Percentiles rank a stretch among this genome's conserved stretches.
Conservation (phyloP, 2,797 vertebrate species). For the Phoeniculus purpureus region DNA sequence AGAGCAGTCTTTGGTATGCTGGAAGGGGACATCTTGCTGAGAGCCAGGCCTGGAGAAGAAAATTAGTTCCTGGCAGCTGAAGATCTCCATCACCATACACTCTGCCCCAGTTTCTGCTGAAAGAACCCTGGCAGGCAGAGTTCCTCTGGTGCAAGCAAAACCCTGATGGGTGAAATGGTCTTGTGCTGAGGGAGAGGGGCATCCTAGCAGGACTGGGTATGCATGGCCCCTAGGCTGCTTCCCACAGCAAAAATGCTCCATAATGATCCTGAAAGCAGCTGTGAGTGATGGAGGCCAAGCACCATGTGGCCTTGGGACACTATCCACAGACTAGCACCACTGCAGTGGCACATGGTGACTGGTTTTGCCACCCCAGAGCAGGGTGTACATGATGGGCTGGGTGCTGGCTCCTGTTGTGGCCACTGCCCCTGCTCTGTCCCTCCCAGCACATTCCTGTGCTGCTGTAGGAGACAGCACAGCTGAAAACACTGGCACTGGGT, state of each 20-base stretch:
- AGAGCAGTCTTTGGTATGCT: neutral
- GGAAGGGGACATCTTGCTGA: fast-evolving
- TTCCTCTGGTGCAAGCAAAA: neutral
- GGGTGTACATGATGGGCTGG: neutral
- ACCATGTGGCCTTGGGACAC: fast-evolving
- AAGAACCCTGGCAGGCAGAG: neutral
- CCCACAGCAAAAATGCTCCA: neutral
- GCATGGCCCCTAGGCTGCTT: fast-evolving
- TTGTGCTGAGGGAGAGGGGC: neutral
- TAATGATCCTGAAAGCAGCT: neutral
- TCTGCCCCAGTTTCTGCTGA: neutral
- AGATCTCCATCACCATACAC: neutral
- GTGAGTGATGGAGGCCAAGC: neutral
- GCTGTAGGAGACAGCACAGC: neutral
- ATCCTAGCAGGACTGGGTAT: neutral
- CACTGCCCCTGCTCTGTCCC: neutral
- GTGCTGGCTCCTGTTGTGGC: neutral
- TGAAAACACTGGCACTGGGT: neutral
- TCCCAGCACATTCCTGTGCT: neutral
- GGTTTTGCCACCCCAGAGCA: fast-evolving
- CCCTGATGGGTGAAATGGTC: neutral
- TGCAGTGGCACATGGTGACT: fast-evolving
- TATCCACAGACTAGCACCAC: neutral
- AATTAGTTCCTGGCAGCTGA: neutral
- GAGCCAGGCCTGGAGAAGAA: neutral